phyloP scores from a whole-genome alignment of 2,888 invertebrate genomes.

The Sinelater perroti region DNA sequence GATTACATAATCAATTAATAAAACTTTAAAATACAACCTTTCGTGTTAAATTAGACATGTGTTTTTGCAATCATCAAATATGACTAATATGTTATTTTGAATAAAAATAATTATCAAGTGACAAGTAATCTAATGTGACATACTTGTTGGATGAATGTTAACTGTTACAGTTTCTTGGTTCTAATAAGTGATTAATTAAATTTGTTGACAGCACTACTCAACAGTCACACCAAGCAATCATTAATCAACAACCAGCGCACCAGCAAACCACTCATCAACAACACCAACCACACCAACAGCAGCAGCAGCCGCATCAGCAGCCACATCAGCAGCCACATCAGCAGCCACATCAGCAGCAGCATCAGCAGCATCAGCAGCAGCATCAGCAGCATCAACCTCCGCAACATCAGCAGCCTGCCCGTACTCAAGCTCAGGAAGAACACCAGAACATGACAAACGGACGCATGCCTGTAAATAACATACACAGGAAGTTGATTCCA shows the following conservation, averaged over 20 bases:
- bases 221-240: slow-evolving; percentile 38
- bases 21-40: too few relatives aligned
- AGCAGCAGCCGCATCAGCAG: slow-evolving; percentile 12
- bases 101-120: too few relatives aligned
- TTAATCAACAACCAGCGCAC: slow-evolving; percentile 58
- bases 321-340: slow-evolving; percentile 56
- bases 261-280: slow-evolving; percentile 57
- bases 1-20: too few relatives aligned
- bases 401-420: slow-evolving; percentile 56
- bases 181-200: slow-evolving; percentile 16
- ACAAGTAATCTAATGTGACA: too few relatives aligned
- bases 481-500: slow-evolving; percentile 71
- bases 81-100: too few relatives aligned
- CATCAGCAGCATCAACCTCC: slow-evolving; percentile 58
- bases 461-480: slow-evolving; percentile 55
- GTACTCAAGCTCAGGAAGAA: slow-evolving; percentile 55
- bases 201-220: slow-evolving; percentile 25
- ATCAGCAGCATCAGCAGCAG: slow-evolving; percentile 58
- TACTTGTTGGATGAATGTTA: too few relatives aligned
- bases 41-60: too few relatives aligned
- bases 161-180: too few relatives aligned
- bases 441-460: slow-evolving; percentile 52
- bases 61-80: too few relatives aligned
- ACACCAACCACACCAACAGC: slow-evolving; percentile 58
- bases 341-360: slow-evolving; percentile 54